Percentiles rank a stretch among this genome's conserved stretches.
Evolutionary conservation across 2,797 vertebrate species (phyloP).

Genomic region (Melanotaenia pygmaea): DNA sequence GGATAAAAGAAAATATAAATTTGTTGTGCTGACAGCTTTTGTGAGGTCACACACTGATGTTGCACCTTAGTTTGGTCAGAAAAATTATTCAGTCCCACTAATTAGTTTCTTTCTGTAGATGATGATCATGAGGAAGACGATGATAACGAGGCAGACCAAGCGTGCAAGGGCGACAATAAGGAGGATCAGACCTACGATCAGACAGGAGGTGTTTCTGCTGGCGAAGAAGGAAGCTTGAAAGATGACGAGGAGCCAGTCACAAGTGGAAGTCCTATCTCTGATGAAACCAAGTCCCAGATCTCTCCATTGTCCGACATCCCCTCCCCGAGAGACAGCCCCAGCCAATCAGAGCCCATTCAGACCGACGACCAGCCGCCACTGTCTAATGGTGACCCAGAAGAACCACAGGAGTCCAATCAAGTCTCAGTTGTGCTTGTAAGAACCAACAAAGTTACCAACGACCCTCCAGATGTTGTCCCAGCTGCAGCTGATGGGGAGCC

Average conservation of each 20-base stretch:
- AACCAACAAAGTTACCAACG: conserved; percentile 12
- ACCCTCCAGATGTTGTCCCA: background rate
- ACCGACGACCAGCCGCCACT: background rate
- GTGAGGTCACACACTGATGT: too few relatives aligned
- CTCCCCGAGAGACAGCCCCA: conserved; percentile 63
- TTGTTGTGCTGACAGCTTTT: too few relatives aligned
- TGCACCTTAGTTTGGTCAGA: too few relatives aligned
- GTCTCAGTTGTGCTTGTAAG: conserved; percentile 4
- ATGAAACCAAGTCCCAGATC: conserved; percentile 34
- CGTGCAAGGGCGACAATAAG: background rate
- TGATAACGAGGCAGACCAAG: conserved; percentile 49
- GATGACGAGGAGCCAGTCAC: conserved; percentile 50
- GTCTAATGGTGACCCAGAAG: background rate
- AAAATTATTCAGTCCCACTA: background rate
- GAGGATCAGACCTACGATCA: conserved; percentile 36
- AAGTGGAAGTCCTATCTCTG: conserved; percentile 49
- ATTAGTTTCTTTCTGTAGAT: conserved; percentile 48
- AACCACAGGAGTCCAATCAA: conserved; percentile 37
- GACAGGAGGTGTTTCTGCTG: conserved; percentile 29
- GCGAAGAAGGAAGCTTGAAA: conserved; percentile 45
- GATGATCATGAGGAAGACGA: conserved; percentile 54
- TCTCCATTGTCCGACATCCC: conserved; percentile 39
- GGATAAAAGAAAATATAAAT: too few relatives aligned
- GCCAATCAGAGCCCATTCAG: conserved; percentile 62
- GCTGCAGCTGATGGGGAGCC: conserved; percentile 22